Conservation (phyloP, 1,140 invertebrate species). For the Drosophila subpulchrella region DNA sequence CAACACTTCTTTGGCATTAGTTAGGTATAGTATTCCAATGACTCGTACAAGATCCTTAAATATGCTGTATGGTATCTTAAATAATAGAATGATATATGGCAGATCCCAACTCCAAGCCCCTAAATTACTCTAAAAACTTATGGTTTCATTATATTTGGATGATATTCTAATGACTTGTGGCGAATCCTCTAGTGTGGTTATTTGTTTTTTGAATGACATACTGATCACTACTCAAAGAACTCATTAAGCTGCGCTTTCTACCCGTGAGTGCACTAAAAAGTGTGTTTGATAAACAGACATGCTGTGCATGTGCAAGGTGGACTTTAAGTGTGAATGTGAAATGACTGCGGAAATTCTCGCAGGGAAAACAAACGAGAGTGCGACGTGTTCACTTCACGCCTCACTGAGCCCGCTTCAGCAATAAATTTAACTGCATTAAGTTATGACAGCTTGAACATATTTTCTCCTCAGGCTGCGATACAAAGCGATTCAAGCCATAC, state of each 20-base stretch:
- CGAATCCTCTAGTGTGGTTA: not conserved
- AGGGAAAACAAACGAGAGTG: constrained; percentile 35
- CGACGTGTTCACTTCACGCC: constrained; percentile 38
- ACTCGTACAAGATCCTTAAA: too few species aligned
- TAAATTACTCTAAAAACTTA: not conserved
- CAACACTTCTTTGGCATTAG: too few species aligned
- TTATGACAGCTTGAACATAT: constrained; percentile 53
- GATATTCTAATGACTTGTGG: too few species aligned
- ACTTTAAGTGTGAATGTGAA: constrained; percentile 19
- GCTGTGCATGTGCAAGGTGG: constrained; percentile 18
- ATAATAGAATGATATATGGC: too few species aligned
- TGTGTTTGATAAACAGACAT: constrained; percentile 35
- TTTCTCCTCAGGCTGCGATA: constrained; percentile 22
- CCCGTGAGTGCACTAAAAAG: constrained; percentile 28
- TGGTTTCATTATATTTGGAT: too few species aligned
- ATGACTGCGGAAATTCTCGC: constrained; percentile 48
- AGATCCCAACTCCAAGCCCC: not conserved
- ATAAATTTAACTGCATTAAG: constrained; percentile 65
- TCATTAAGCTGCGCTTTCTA: not conserved
- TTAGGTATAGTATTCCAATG: too few species aligned
- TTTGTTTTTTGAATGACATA: too few species aligned
- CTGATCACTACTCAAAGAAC: not conserved
- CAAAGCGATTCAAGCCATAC: constrained; percentile 41
- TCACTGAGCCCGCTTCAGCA: constrained; percentile 17
- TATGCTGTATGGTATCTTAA: too few species aligned